Base-by-base conservation (phyloP, 2,797 vertebrate genomes). In the Mus minutoides region DNA sequence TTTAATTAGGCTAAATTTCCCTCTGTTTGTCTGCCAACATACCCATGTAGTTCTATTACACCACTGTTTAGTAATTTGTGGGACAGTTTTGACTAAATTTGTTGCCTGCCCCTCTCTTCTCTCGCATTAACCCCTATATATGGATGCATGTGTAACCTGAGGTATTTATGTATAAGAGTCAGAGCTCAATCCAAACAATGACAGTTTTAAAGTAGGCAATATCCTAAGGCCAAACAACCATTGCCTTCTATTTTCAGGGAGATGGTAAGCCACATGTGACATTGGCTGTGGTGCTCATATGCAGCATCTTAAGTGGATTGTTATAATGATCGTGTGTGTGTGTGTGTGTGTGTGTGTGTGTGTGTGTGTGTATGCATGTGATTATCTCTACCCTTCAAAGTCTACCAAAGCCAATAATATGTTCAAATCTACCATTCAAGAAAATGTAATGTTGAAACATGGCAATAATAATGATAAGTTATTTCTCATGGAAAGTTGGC, bases 1-100 rank as follows among this genome's bases (percentile, higher is more conserved):
- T 90, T 91, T 91, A 82, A 76, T 83, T 95, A 92, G 52, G 54
- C 62, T 71, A 21, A 43, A 56, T 49, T 75, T 34, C 29, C 73
- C 75, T 67, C 34, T 80, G 13, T 92, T 49, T 95, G 34, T 88
- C 83, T 93, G 85, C 92, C 95, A 91, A 71, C 91, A 43, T 46
- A 52, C n/a, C 24, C 67, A 7, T 71, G 62, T 22, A 73, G 40
- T 90, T 88, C 85, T 62, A 52, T 79, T 82, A 34, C 2, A 13
- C 21, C 26, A 49, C 46, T 4, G 16, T 82, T 37, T 43, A 24
- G 82, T 85, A 52, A 94, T 79, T 90, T 56, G 85, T 93, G 21
- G 40, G 69, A 26, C 37, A 11, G 82, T 96, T 94, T 26, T 73
- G 29, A 54, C n/a, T 54, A 43, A 88, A 34, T 79, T 62, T 78